These are phyloP conservation scores for Dromas ardeola DNA, from an alignment of 2,113 vertebrate genomes.

Conservation along the genomic window DNA sequence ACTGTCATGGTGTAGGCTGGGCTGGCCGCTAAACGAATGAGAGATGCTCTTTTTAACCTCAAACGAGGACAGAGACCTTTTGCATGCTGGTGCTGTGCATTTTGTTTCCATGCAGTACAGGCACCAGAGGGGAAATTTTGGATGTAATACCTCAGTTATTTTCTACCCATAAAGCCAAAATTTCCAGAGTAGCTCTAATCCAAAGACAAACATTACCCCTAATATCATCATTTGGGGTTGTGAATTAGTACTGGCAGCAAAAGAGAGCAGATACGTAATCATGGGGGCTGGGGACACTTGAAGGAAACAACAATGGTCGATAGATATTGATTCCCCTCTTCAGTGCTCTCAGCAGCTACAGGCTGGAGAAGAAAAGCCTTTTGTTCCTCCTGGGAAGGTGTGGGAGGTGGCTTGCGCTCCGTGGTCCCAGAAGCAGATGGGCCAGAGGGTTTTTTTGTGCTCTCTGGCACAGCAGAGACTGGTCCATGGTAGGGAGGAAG, in stretches of 20 bases:
- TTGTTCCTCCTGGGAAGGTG: slow-evolving; percentile 31
- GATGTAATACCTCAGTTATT: background rate
- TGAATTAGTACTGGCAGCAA: background rate
- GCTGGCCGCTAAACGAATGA: background rate
- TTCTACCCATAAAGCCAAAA: background rate
- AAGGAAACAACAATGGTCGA: background rate
- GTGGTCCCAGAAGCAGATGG: background rate
- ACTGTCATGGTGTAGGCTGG: background rate
- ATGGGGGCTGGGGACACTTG: slow-evolving; percentile 3
- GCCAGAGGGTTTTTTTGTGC: background rate
- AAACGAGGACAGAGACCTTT: background rate
- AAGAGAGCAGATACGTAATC: background rate
- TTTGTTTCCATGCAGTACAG: background rate
- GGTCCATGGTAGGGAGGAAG: background rate
- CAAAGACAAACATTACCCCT: background rate
- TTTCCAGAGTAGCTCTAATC: background rate
- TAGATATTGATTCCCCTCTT: slow-evolving; percentile 56
- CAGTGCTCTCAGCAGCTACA: background rate
- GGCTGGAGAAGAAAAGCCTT: background rate
- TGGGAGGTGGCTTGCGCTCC: background rate
- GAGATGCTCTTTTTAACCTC: background rate
- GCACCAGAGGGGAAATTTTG: background rate
- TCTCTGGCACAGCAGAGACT: background rate
- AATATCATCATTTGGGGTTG: background rate
- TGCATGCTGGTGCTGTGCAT: background rate